Conservation (phyloP, 2,888 invertebrate species). For the Vanessa cardui region DNA sequence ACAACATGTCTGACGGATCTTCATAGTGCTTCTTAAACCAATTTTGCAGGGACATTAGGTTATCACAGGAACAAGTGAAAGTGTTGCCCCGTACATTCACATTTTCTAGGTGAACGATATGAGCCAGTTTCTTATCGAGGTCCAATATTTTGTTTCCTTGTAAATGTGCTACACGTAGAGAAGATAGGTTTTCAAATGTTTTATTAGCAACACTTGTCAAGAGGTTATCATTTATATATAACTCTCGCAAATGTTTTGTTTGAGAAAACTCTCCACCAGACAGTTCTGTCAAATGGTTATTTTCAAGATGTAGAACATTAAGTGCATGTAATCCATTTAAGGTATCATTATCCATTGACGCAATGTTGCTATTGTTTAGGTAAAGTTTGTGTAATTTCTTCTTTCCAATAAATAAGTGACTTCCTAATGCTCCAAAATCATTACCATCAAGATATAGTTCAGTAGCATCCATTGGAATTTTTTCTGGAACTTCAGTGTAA, state of each 20-base stretch:
- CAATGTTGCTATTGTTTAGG: slow-evolving; percentile 89
- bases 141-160: slow-evolving; percentile 90
- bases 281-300: slow-evolving; percentile 87
- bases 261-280: slow-evolving; percentile 91
- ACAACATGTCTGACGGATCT: slow-evolving; percentile 86
- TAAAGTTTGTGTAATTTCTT: slow-evolving; percentile 90
- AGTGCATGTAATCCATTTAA: slow-evolving; percentile 90
- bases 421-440: slow-evolving; percentile 87
- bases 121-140: slow-evolving; percentile 85
- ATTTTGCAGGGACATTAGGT: slow-evolving; percentile 84
- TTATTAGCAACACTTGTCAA: slow-evolving; percentile 87
- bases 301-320: slow-evolving; percentile 89
- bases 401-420: slow-evolving; percentile 93
- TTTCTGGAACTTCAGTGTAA: slow-evolving; percentile 87
- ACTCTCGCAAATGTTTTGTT: slow-evolving; percentile 88
- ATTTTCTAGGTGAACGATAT: slow-evolving; percentile 83
- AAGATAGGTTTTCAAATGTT: slow-evolving; percentile 88
- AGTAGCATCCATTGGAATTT: slow-evolving; percentile 94
- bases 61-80: slow-evolving; percentile 90
- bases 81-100: slow-evolving; percentile 88
- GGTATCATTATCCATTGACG: slow-evolving; percentile 88
- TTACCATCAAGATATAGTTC: slow-evolving; percentile 93
- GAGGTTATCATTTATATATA: slow-evolving; percentile 91
- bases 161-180: slow-evolving; percentile 86
- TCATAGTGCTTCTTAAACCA: slow-evolving; percentile 86